Base-by-base conservation (phyloP, 2,888 invertebrate species). In the Eupelmus urozonus region DNA sequence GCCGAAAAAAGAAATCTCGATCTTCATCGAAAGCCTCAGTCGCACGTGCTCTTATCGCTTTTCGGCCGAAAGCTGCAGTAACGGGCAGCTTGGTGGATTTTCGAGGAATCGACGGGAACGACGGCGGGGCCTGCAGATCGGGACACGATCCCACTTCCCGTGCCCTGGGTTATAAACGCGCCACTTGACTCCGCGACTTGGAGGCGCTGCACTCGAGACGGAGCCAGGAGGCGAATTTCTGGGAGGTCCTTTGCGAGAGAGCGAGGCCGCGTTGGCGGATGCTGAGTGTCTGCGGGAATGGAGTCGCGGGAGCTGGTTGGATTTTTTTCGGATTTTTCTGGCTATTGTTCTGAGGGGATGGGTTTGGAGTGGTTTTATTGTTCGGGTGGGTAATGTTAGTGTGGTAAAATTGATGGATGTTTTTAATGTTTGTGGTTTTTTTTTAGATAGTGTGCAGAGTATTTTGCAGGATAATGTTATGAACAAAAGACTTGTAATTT, bases 181-280 rank as follows among this genome's bases (percentile, higher is more conserved):
- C 45, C 59, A 74, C 66, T 67, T 51, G 59, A 60, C 57, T 55
- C 13, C n/a, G 5, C 45, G 29, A 34, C 9, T 34, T 40, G 16
- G n/a, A 60, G 18, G n/a, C n/a, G n/a, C n/a, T n/a, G 23, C 59
- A 60, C 40, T 63, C 63, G 63, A 45, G 25, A 42, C 20, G 11
- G 5, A 34, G 9, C 62, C 9, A 11, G 34, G 66, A 66, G 53
- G 45, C 25, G 25, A 13, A 73, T 79, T 80, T 55, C 65, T 65
- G 62, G 42, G 71, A 65, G 78, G 78, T 67, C 67, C 71, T 76
- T n/a, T n/a, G n/a, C n/a, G n/a, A n/a, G n/a, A n/a, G n/a, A n/a
- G n/a, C n/a, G n/a, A n/a, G n/a, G n/a, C n/a, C n/a, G n/a, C n/a
- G n/a, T n/a, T n/a, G n/a, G n/a, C n/a, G n/a, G n/a, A n/a, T n/a